A percentile compares a stretch with the other conserved stretches of the same genome.
These are phyloP conservation scores for Drymonia ruficornis DNA, from an alignment of 2,888 invertebrate species.

Conservation along the genomic window DNA sequence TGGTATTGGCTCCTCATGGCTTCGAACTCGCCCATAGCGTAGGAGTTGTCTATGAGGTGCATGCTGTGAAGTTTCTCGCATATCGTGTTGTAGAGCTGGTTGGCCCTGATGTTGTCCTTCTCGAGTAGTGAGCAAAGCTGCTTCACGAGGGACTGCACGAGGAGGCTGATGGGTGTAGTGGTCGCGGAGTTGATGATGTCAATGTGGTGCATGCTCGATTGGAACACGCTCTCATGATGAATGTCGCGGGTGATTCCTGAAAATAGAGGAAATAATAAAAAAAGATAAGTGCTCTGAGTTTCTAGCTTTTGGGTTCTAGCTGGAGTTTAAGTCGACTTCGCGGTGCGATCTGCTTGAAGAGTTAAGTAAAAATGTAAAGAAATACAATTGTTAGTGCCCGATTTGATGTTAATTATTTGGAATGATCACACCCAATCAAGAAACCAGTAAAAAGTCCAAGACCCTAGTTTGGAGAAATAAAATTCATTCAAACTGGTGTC, in stretches of 20 bases:
- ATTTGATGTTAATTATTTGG: no score
- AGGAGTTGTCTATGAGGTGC: conserved; percentile 89
- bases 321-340: no score
- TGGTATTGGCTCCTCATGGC: conserved; percentile 88
- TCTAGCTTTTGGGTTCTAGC: no score
- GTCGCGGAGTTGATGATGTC: conserved; percentile 68
- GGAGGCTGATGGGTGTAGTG: conserved; percentile 87
- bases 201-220: conserved; percentile 67
- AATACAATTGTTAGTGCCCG: no score
- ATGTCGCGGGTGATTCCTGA: conserved; percentile 62
- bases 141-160: conserved; percentile 89
- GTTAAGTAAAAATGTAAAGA: no score
- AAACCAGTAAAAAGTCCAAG: no score
- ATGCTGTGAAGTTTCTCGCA: conserved; percentile 88
- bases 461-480: no score
- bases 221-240: conserved; percentile 63
- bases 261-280: no score
- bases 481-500: no score
- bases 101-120: conserved; percentile 83
- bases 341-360: no score
- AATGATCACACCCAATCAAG: no score
- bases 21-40: conserved; percentile 88
- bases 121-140: conserved; percentile 88
- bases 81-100: conserved; percentile 87
- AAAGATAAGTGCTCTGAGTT: no score